Evolutionary conservation across 1,140 invertebrate genomes (phyloP).

Genomic region (Asbolus verrucosus): DNA sequence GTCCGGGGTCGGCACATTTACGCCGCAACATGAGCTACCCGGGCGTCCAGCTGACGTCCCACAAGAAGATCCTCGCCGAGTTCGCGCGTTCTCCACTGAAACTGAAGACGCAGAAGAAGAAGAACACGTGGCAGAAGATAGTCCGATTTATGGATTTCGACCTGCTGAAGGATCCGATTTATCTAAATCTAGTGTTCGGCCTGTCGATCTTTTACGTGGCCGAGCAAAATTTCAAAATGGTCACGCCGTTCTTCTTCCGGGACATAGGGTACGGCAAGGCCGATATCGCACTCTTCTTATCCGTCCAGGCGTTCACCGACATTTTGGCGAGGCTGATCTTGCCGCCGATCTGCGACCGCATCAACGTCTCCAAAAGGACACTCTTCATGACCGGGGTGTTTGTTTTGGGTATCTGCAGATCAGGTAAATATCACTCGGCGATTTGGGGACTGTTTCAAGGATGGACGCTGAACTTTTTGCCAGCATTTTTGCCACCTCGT

Average conservation of each 20-base stretch:
- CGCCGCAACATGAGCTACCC: conserved; percentile 63
- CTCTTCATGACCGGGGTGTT: conserved; percentile 77
- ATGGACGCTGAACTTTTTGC: too few species aligned
- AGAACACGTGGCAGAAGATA: conserved; percentile 60
- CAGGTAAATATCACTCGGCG: conserved; percentile 70
- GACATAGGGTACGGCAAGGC: conserved; percentile 74
- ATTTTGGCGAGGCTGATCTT: conserved; percentile 76
- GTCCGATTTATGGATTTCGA: conserved; percentile 63
- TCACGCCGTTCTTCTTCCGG: conserved; percentile 79
- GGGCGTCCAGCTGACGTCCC: conserved; percentile 59
- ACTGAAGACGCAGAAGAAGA: conserved; percentile 54
- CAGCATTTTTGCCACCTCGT: too few species aligned
- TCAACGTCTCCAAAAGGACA: conserved; percentile 74
- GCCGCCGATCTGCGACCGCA: conserved; percentile 77
- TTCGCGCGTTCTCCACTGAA: conserved; percentile 50
- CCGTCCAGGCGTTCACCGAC: conserved; percentile 78
- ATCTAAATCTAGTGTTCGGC: conserved; percentile 77
- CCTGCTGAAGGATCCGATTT: conserved; percentile 69
- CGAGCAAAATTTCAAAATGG: conserved; percentile 81
- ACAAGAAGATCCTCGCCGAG: conserved; percentile 56
- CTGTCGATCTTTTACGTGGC: conserved; percentile 79
- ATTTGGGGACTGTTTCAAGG: conserved; percentile 5
- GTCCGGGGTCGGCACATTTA: conserved; percentile 42
- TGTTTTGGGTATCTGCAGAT: conserved; percentile 76
- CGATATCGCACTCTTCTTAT: conserved; percentile 77